Percentiles rank a stretch among this genome's conserved stretches.
Conservation (phyloP, 2,888 invertebrate genomes). For the Leucoma salicis region DNA sequence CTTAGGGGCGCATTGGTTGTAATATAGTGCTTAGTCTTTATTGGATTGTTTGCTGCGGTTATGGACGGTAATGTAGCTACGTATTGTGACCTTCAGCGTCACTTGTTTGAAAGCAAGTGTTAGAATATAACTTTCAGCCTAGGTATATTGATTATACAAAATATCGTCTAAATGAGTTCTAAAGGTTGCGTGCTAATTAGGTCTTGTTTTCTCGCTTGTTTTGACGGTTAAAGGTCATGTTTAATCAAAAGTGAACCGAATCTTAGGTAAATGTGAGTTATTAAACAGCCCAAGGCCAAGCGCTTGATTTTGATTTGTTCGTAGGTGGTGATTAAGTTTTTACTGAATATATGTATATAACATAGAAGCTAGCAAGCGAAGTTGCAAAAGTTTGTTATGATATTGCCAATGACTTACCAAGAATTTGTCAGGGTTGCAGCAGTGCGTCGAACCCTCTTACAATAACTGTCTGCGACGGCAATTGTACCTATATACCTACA, state of each 20-base stretch:
- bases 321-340: too few relatives aligned
- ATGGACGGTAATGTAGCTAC: conserved; percentile 10
- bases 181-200: conserved; percentile 29
- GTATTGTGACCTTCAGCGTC: conserved; percentile 24
- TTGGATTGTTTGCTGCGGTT: conserved; percentile 29
- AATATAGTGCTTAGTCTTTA: conserved; percentile 21
- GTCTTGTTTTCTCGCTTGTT: conserved; percentile 25
- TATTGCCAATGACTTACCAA: conserved; percentile 37
- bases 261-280: conserved; percentile 24
- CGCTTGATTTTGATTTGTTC: neutral
- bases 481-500: conserved; percentile 21
- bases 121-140: conserved; percentile 13
- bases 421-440: conserved; percentile 34
- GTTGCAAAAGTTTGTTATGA: conserved; percentile 21
- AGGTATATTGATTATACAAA: conserved; percentile 10
- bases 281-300: conserved; percentile 23
- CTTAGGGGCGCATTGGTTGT: conserved; percentile 14
- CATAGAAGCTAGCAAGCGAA: neutral
- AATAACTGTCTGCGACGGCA: conserved; percentile 35
- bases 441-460: conserved; percentile 38
- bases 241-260: conserved; percentile 21
- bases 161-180: conserved; percentile 14
- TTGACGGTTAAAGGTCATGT: conserved; percentile 30
- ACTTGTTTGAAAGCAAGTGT: conserved; percentile 11
- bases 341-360: neutral